Evolutionary conservation across 1,140 invertebrate species (phyloP), one percentile per base, ranked within the genome.

Genomic region (Carcinoscorpius rotundicauda): DNA sequence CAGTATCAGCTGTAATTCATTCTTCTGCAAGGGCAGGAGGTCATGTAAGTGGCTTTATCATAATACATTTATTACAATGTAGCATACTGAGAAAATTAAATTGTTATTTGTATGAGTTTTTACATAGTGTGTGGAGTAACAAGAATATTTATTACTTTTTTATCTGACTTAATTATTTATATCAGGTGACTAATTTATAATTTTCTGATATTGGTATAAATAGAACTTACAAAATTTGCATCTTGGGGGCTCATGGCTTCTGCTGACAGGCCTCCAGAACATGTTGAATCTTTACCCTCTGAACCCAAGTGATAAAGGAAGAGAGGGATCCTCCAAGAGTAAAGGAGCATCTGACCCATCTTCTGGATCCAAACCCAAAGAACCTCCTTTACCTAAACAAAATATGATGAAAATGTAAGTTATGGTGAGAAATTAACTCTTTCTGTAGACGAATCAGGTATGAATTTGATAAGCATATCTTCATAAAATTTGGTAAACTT

Each of bases 161-260:
- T 29, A 29, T 29, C 29, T 29, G 29, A 29, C 29, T 29, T 29
- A 29, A 29, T 29, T 29, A 29, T 29, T 29, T 29, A 29, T 29
- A 2, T 29, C 2, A 29, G 29, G 29, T 29, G 29, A 29, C 29
- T 29, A 29, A 29, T 29, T 29, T 29, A 29, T 29, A 29, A 29
- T 29, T 29, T 29, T 29, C 29, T 29, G 29, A 29, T 29, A 29
- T 29, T 29, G 29, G 29, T 29, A 29, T 29, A 2, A 29, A 9
- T 74, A 89, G 85, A 83, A 89, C 67, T 84, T 89, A 66, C 91
- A 95, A 79, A 96, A 95, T 79, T 85, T 93, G 73, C 78, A 93
- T 59, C 82, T 93, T 75, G 85, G 91, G 69, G 90, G 89, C 6
- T 86, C 87, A 0, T 95, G 91, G 91, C 80, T 93, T 49, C 75